Evolutionary conservation across 2,888 invertebrate species (phyloP).

Genomic region (Eucera pruinosa): DNA sequence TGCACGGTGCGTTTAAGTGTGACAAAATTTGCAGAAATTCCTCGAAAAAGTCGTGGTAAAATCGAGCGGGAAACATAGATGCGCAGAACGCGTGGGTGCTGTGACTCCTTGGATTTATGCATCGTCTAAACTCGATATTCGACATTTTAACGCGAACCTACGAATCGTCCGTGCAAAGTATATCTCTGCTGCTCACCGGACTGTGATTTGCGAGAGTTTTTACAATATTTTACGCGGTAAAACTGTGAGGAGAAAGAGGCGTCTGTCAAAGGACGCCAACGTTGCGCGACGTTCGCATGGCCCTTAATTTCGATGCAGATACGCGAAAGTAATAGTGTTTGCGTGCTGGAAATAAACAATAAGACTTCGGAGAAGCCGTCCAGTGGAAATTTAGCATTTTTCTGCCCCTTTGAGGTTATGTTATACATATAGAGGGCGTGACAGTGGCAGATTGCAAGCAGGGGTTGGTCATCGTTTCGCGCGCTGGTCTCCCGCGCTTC

Average conservation of each 20-base stretch:
- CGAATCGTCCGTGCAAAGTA: not conserved
- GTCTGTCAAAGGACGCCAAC: constrained; percentile 55
- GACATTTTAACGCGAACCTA: constrained; percentile 11
- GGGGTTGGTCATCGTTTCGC: constrained; percentile 83
- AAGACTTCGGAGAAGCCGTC: constrained; percentile 26
- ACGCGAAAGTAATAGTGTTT: constrained; percentile 16
- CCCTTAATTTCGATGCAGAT: constrained; percentile 3
- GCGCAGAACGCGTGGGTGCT: constrained; percentile 49
- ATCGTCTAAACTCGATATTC: constrained; percentile 13
- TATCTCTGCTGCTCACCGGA: not conserved
- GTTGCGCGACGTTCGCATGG: constrained; percentile 13
- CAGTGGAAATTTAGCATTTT: constrained; percentile 41
- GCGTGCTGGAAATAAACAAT: not conserved
- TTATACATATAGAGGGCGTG: constrained; percentile 81
- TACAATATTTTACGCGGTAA: constrained; percentile 37
- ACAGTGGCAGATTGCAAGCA: constrained; percentile 75
- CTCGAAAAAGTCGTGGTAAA: constrained; percentile 37
- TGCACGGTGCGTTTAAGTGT: not conserved
- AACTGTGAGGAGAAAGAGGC: constrained; percentile 28
- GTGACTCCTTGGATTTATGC: constrained; percentile 34
- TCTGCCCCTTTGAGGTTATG: constrained; percentile 79
- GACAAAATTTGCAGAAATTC: not conserved
- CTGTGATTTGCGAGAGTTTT: constrained; percentile 3
- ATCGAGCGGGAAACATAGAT: constrained; percentile 57
- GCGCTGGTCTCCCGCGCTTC: constrained; percentile 83